These are phyloP conservation scores for Struthidea cinerea DNA, from an alignment of 2,113 vertebrate genomes.

Conservation along the genomic window DNA sequence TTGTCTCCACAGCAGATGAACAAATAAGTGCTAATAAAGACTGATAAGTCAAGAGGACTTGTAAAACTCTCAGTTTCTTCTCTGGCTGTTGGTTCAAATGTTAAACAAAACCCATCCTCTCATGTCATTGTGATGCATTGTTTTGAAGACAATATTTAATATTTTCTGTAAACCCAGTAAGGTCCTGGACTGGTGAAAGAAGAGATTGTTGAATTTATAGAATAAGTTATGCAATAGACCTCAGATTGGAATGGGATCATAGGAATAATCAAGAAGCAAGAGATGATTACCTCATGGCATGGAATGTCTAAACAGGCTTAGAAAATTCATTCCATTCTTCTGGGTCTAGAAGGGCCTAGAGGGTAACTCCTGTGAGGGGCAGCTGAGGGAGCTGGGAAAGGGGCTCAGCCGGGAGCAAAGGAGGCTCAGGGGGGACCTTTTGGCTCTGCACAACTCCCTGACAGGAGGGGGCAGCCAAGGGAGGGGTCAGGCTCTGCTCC, in stretches of 20 bases:
- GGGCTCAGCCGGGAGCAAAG: not conserved
- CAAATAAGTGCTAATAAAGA: not conserved
- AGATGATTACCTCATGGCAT: not conserved
- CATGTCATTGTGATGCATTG: not conserved
- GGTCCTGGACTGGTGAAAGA: not conserved
- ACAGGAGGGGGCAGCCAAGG: rapidly evolving
- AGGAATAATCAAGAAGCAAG: not conserved
- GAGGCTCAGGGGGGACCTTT: rapidly evolving
- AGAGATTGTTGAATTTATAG: not conserved
- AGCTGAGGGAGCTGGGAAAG: not conserved
- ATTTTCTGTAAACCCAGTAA: not conserved
- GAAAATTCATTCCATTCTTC: not conserved
- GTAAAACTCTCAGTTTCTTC: not conserved
- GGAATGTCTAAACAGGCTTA: not conserved
- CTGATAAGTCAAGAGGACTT: not conserved
- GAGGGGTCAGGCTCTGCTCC: not conserved
- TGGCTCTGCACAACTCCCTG: not conserved
- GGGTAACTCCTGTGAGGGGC: not conserved
- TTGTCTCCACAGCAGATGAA: not conserved
- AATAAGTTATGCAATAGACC: not conserved
- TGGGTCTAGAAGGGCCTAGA: not conserved
- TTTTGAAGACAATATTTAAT: not conserved
- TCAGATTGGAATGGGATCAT: not conserved
- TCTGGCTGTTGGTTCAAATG: not conserved
- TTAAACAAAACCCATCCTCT: not conserved